Evolutionary conservation across 2,797 vertebrate genomes (phyloP).

Genomic region (Halcyon badia): DNA sequence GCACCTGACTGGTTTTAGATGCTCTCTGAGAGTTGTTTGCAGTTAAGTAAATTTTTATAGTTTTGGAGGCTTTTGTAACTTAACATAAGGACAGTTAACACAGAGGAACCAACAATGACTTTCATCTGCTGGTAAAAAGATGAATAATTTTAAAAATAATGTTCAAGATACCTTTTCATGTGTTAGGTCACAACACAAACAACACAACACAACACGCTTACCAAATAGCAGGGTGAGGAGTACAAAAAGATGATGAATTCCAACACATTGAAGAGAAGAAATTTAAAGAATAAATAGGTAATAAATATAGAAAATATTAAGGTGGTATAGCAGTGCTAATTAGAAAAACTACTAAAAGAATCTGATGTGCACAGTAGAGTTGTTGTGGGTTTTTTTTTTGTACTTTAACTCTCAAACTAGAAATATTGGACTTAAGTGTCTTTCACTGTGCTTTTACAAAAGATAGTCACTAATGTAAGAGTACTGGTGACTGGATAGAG

Average conservation of each 20-base stretch:
- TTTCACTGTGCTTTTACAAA: not conserved
- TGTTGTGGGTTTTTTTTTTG: too few species aligned
- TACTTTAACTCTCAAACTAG: not conserved
- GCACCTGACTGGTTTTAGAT: not conserved
- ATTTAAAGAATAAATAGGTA: not conserved
- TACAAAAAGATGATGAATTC: not conserved
- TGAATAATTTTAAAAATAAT: accelerated
- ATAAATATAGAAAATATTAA: not conserved
- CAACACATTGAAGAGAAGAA: not conserved
- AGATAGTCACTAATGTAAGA: not conserved
- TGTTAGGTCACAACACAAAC: not conserved
- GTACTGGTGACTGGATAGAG: not conserved
- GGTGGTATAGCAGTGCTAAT: not conserved
- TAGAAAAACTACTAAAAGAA: not conserved
- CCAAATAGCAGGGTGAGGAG: not conserved
- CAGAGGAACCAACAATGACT: not conserved
- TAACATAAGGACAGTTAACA: not conserved
- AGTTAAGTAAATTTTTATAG: not conserved
- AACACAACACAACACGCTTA: not conserved
- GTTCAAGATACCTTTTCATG: not conserved
- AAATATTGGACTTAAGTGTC: not conserved
- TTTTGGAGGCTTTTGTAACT: not conserved
- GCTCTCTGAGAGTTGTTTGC: not conserved
- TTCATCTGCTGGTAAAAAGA: not conserved
- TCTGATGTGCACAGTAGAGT: not conserved